These are phyloP conservation scores for Micronycteris hirsuta DNA, from an alignment of 2,113 vertebrate genomes.

Conservation along the genomic window DNA sequence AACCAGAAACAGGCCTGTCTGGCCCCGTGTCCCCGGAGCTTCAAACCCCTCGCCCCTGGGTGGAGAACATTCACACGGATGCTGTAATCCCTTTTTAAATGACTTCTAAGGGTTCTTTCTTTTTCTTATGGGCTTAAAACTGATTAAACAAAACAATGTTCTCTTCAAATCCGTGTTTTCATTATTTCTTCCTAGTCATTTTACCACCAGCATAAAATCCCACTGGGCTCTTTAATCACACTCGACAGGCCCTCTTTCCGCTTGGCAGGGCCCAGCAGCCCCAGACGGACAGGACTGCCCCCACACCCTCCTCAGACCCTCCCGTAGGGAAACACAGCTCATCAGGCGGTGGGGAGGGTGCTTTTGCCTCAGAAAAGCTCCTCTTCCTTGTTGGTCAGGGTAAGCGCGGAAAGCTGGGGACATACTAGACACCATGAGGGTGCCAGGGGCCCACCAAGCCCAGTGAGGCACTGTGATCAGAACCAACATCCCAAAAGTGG, in stretches of 20 bases:
- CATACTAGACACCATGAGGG: not conserved
- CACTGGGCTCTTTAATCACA: slow-evolving; percentile 75
- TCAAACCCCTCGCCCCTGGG: slow-evolving; percentile 1
- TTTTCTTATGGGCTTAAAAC: slow-evolving; percentile 51
- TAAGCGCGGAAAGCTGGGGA: not conserved
- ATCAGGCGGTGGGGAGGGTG: not conserved
- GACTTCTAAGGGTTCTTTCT: slow-evolving; percentile 28
- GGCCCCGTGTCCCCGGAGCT: not conserved
- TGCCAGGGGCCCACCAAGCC: fast-evolving
- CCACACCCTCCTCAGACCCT: slow-evolving; percentile 62
- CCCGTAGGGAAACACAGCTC: slow-evolving; percentile 53
- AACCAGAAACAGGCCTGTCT: not conserved
- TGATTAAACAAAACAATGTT: slow-evolving; percentile 74
- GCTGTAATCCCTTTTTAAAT: slow-evolving; percentile 47
- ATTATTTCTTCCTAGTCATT: slow-evolving; percentile 71
- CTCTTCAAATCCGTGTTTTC: slow-evolving; percentile 70
- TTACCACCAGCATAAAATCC: slow-evolving; percentile 69
- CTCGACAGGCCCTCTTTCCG: slow-evolving; percentile 72
- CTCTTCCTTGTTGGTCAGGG: fast-evolving
- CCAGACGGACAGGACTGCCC: slow-evolving; percentile 58
- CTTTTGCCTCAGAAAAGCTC: fast-evolving
- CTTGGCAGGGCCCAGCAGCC: slow-evolving; percentile 74
- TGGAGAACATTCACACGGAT: not conserved
- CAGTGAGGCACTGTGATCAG: not conserved
- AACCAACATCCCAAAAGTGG: not conserved